phyloP scores from a whole-genome alignment of 2,888 invertebrate genomes.

The Brenthis hecate region DNA sequence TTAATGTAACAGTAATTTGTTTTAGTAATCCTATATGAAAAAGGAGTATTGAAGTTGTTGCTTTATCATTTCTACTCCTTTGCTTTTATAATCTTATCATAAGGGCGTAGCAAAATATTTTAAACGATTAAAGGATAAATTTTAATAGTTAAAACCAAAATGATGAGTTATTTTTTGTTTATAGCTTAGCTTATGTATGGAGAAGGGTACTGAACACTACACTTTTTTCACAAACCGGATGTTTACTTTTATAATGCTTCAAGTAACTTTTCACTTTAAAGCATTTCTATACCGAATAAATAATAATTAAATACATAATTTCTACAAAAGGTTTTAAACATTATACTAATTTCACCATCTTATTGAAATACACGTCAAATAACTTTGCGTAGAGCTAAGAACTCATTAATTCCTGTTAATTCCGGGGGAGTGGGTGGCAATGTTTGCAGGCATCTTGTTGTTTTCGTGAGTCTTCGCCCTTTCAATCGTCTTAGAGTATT shows the following conservation, averaged over 20 bases:
- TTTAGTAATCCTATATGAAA: no score
- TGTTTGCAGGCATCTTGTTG: conserved; percentile 36
- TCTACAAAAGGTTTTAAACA: conserved; percentile 1
- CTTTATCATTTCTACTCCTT: no score
- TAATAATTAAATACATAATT: neutral
- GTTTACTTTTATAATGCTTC: neutral
- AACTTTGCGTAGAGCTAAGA: conserved; percentile 32
- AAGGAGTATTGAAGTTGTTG: no score
- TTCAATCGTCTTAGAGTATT: conserved; percentile 23
- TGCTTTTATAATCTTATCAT: no score
- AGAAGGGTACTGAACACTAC: neutral
- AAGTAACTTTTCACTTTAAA: neutral
- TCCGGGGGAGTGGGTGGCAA: conserved; percentile 33
- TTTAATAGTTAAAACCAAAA: neutral
- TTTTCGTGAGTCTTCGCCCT: conserved; percentile 26
- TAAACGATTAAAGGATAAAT: no score
- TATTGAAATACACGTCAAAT: conserved; percentile 35
- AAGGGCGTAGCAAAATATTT: no score
- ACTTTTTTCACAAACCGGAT: neutral
- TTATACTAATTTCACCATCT: conserved; percentile 29
- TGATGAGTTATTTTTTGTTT: neutral
- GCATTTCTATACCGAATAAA: neutral
- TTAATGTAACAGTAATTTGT: no score
- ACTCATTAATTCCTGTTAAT: conserved; percentile 36
- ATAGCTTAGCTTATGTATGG: conserved; percentile 8